A percentile compares a stretch with the other conserved stretches of the same genome.
phyloP scores from a whole-genome alignment of 1,140 invertebrate species.

The Drosophila ercepeae region DNA sequence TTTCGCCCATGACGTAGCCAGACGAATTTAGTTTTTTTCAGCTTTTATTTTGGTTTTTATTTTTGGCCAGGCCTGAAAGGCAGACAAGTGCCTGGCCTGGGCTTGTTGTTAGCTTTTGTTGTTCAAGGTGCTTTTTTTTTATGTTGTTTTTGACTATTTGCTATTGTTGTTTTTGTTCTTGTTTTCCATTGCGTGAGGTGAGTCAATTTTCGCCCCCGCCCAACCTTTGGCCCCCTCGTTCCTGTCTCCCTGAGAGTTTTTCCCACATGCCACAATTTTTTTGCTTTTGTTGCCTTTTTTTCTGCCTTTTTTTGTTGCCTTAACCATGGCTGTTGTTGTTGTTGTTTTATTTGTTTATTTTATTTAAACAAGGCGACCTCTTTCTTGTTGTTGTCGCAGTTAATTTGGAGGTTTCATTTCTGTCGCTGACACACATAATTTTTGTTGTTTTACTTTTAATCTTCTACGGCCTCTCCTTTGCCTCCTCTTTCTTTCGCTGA shows the following conservation, averaged over 20 bases:
- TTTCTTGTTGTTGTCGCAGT: constrained; percentile 54
- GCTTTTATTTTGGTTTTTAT: constrained; percentile 21
- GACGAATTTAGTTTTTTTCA: constrained; percentile 9
- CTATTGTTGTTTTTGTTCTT: constrained; percentile 22
- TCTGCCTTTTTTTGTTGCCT: constrained; percentile 28
- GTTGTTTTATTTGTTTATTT: constrained; percentile 51
- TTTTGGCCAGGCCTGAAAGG: constrained; percentile 31
- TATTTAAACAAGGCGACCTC: constrained; percentile 59
- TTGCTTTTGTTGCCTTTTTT: constrained; percentile 21
- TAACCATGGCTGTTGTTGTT: constrained; percentile 16
- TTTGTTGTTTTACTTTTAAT: constrained; percentile 24
- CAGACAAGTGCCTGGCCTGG: constrained; percentile 53
- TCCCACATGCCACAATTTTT: constrained; percentile 36
- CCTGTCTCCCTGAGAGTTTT: constrained; percentile 43
- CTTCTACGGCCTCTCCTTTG: neutral
- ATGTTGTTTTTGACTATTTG: constrained; percentile 4
- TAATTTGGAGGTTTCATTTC: constrained; percentile 72
- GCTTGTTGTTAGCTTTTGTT: constrained; percentile 35
- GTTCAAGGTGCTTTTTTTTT: constrained; percentile 18
- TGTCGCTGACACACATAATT: constrained; percentile 67
- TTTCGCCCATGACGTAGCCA: constrained; percentile 52
- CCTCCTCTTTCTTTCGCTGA: neutral
- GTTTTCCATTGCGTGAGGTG: constrained; percentile 43
- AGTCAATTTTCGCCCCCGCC: constrained; percentile 42
- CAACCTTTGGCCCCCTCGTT: neutral